These are phyloP conservation scores for Neoarius graeffei DNA, from an alignment of 2,113 vertebrate species.

Conservation along the genomic window DNA sequence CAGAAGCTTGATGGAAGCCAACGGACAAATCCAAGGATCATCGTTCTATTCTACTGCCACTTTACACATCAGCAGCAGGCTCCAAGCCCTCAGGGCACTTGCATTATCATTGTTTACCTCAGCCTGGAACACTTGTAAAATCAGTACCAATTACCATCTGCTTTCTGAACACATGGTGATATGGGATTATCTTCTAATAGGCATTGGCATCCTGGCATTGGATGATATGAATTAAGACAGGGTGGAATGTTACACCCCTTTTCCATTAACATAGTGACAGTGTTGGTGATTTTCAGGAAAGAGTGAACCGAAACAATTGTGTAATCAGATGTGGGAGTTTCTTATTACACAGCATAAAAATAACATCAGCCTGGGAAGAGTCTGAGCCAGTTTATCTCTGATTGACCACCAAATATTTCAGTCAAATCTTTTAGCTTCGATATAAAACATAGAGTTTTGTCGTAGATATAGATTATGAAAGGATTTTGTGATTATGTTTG, in stretches of 20 bases:
- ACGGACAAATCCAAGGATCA: slow-evolving; percentile 49
- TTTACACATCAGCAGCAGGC: slow-evolving; percentile 18
- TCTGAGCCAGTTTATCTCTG: background rate
- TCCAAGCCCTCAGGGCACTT: slow-evolving; percentile 29
- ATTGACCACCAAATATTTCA: background rate
- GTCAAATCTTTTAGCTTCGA: background rate
- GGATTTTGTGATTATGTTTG: background rate
- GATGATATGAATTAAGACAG: slow-evolving; percentile 25
- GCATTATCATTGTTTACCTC: slow-evolving; percentile 44
- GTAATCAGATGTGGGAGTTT: background rate
- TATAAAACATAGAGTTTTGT: background rate
- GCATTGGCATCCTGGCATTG: background rate
- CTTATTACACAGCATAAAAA: background rate
- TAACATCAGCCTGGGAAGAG: background rate
- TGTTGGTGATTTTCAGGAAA: background rate
- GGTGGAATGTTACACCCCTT: background rate
- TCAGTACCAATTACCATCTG: slow-evolving; percentile 41
- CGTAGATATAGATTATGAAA: background rate
- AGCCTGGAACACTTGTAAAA: slow-evolving; percentile 48
- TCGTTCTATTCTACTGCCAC: slow-evolving; percentile 33
- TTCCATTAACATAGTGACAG: background rate
- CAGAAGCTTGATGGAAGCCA: slow-evolving; percentile 44
- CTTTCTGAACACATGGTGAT: slow-evolving; percentile 35
- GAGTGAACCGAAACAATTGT: background rate
- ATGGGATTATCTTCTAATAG: slow-evolving; percentile 25